Conservation (phyloP, 2,888 invertebrate species). For the Rambutsinella grinnellia region DNA sequence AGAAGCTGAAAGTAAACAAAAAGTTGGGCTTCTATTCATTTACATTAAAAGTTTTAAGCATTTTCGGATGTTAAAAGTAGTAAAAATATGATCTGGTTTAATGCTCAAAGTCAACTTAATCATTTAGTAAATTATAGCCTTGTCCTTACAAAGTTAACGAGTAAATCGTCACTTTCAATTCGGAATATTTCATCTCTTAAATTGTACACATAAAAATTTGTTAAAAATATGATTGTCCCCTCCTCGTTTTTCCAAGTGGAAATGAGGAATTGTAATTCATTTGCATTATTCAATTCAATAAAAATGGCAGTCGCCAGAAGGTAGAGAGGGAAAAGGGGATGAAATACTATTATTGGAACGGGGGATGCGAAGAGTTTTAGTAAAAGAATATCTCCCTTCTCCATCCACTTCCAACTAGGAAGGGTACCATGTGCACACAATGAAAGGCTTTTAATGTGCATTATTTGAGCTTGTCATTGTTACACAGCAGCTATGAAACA, state of each 20-base stretch:
- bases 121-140: not conserved
- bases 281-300: not conserved
- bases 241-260: not conserved
- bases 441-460: not conserved
- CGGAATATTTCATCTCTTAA: not conserved
- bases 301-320: conserved; percentile 11
- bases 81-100: no score
- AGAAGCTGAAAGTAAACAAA: no score
- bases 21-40: no score
- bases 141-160: not conserved
- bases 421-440: not conserved
- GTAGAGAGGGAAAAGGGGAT: not conserved
- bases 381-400: not conserved
- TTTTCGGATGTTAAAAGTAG: no score
- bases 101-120: no score
- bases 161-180: not conserved
- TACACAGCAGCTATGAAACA: not conserved
- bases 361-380: not conserved
- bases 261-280: not conserved
- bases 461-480: not conserved
- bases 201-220: no score
- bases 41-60: no score
- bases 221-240: no score
- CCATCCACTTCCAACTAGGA: not conserved
- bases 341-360: not conserved